Evolutionary conservation across 1,140 invertebrate species (phyloP).

Genomic region (Zaprionus tsacasi): DNA sequence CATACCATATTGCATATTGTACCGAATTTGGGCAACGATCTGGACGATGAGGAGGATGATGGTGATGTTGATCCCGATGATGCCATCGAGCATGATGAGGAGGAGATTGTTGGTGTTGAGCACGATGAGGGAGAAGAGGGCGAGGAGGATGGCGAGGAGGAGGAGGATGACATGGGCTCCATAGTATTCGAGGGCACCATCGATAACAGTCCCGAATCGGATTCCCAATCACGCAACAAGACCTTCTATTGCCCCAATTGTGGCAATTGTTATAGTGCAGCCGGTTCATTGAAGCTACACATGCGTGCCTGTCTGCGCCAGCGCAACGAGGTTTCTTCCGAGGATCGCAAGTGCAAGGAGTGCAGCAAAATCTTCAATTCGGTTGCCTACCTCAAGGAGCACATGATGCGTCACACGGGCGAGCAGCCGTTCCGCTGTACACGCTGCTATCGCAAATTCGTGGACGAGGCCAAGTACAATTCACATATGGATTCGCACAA

Average conservation of each 20-base stretch:
- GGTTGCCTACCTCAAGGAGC: conserved; percentile 80
- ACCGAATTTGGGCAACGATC: conserved; percentile 54
- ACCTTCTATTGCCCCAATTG: conserved; percentile 82
- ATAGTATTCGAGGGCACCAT: conserved; percentile 68
- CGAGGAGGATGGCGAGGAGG: conserved; percentile 49
- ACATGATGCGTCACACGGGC: conserved; percentile 81
- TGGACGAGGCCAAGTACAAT: conserved; percentile 73
- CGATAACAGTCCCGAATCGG: conserved; percentile 57
- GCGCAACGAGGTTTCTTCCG: conserved; percentile 66
- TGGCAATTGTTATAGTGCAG: conserved; percentile 81
- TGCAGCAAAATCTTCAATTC: conserved; percentile 83
- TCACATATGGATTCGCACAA: conserved; percentile 78
- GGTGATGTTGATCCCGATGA: conserved; percentile 40
- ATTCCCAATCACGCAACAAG: conserved; percentile 63
- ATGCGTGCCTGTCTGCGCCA: conserved; percentile 82
- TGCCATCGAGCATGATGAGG: conserved; percentile 27
- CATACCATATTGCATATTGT: conserved; percentile 78
- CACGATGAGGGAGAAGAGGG: conserved; percentile 41
- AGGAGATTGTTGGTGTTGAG: conserved; percentile 60
- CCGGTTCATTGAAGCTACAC: conserved; percentile 78
- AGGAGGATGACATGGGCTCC: conserved; percentile 57
- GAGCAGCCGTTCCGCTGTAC: conserved; percentile 80
- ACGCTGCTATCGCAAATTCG: conserved; percentile 80
- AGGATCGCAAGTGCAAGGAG: conserved; percentile 78
- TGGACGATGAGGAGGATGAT: conserved; percentile 30